These are phyloP conservation scores for Neostethus bicornis DNA, from an alignment of 2,797 vertebrate species.

Conservation along the genomic window DNA sequence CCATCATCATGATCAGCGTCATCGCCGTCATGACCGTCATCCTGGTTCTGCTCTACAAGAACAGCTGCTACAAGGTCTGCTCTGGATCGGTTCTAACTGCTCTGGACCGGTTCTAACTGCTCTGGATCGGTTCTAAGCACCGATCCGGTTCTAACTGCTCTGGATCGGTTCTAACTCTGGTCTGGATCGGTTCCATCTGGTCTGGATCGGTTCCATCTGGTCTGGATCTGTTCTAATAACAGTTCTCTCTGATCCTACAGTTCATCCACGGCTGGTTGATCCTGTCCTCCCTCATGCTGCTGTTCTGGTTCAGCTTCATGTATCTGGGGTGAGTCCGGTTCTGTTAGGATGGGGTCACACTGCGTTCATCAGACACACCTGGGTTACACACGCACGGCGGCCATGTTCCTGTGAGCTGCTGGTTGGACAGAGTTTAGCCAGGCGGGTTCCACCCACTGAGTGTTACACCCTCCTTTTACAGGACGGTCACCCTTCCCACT, in stretches of 20 bases:
- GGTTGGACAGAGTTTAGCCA: too few relatives aligned
- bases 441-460: too few relatives aligned
- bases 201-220: not conserved
- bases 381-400: too few relatives aligned
- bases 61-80: slow-evolving; percentile 95
- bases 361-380: too few relatives aligned
- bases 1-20: slow-evolving; percentile 95
- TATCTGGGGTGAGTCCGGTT: slow-evolving; percentile 88
- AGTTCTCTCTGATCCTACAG: slow-evolving; percentile 65
- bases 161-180: not conserved
- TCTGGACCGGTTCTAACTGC: too few relatives aligned
- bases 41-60: slow-evolving; percentile 93
- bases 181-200: not conserved
- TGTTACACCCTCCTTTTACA: too few relatives aligned
- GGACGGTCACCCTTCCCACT: too few relatives aligned
- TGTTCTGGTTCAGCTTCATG: slow-evolving; percentile 95
- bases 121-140: too few relatives aligned
- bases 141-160: too few relatives aligned
- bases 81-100: too few relatives aligned
- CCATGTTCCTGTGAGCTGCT: too few relatives aligned
- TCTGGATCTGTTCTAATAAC: not conserved
- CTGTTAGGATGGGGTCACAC: too few relatives aligned
- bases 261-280: slow-evolving; percentile 98
- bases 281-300: slow-evolving; percentile 93
- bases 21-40: slow-evolving; percentile 94